Conservation (phyloP, 2,113 vertebrate genomes). For the Glareola pratincola region DNA sequence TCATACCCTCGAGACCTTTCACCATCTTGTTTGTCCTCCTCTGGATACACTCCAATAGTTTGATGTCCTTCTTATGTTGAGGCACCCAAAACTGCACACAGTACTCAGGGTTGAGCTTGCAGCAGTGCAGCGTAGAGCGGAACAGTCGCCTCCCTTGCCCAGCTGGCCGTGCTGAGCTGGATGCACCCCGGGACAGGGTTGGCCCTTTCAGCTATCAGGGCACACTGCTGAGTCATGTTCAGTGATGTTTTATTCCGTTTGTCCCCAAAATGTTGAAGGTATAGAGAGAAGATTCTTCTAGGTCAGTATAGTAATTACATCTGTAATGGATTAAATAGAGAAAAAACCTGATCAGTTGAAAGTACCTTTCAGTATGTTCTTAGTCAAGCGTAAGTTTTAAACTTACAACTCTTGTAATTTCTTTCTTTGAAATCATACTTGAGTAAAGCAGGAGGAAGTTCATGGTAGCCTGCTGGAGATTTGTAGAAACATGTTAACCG, state of each 20-base stretch:
- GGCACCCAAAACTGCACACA: background rate
- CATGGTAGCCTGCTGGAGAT: background rate
- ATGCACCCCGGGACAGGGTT: background rate
- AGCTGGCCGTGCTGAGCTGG: background rate
- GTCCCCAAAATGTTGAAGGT: background rate
- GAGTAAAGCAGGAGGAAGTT: background rate
- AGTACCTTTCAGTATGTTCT: background rate
- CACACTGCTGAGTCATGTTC: background rate
- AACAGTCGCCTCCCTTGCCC: fast-evolving
- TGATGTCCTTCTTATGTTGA: background rate
- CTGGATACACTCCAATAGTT: background rate
- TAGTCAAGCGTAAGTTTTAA: background rate
- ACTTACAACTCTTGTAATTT: background rate
- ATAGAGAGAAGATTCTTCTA: background rate
- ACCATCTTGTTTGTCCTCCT: background rate
- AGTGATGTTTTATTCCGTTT: background rate
- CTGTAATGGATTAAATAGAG: background rate
- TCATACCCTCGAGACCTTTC: background rate
- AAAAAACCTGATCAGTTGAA: background rate
- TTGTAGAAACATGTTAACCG: background rate
- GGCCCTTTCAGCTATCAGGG: background rate
- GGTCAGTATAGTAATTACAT: background rate
- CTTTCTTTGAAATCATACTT: background rate
- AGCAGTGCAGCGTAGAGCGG: background rate
- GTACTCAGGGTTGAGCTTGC: no score